These are phyloP conservation scores for Orthonyx spaldingii DNA, from an alignment of 2,113 vertebrate genomes.

Conservation along the genomic window DNA sequence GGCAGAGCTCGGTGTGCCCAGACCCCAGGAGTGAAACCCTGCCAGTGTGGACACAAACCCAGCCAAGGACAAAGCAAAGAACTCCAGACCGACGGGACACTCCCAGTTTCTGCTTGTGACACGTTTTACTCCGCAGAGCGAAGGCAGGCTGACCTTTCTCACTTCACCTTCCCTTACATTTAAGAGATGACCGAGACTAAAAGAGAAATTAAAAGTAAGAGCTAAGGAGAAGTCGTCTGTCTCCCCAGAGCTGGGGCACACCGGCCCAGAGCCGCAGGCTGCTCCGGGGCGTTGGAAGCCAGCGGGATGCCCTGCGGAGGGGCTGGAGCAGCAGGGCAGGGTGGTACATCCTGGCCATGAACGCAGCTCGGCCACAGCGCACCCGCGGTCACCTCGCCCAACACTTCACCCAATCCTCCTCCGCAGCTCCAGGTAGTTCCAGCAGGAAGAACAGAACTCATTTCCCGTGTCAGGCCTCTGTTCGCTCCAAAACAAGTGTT, in stretches of 20 bases:
- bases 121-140: background rate
- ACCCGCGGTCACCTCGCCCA: background rate
- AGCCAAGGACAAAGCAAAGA: conserved; percentile 3
- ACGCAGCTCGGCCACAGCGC: background rate
- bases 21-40: background rate
- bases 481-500: background rate
- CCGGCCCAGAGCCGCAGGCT: background rate
- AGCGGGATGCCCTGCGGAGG: background rate
- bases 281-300: background rate
- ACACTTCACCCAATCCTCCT: background rate
- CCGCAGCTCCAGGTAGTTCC: background rate
- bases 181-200: background rate
- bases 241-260: background rate
- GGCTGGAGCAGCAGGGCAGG: background rate
- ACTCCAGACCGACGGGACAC: background rate
- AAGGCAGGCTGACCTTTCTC: background rate
- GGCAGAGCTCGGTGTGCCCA: background rate
- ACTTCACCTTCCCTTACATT: background rate
- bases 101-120: background rate
- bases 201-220: background rate
- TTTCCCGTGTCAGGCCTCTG: background rate
- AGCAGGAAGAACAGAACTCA: background rate
- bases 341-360: background rate
- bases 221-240: background rate
- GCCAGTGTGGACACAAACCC: background rate